Evolutionary conservation across 1,140 invertebrate species (phyloP), one percentile per base, ranked within the genome.

Genomic region (Theocolax elegans): DNA sequence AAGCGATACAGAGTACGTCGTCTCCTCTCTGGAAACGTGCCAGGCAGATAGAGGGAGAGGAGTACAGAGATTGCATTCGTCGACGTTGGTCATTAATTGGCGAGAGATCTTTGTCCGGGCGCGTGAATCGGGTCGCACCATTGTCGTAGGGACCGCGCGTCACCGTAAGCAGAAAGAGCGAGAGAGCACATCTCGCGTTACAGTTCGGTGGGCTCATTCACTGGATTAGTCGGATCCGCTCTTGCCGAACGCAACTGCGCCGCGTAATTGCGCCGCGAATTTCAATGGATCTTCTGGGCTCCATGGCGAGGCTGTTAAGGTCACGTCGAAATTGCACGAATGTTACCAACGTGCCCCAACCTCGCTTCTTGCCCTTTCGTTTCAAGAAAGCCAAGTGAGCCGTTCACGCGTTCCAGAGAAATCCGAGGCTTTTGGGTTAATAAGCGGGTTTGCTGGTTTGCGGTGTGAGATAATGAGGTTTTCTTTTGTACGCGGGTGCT

Each of bases 131-230:
- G 54, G 40, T 12, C n/a, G 29, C 68, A 75, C 76, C 75, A 81
- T 83, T 83, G 80, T 83, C 76, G 75, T 72, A 68, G 71, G n/a
- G n/a, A n/a, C n/a, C n/a, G n/a, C n/a, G n/a, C n/a, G n/a, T n/a
- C n/a, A n/a, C n/a, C n/a, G n/a, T n/a, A n/a, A n/a, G n/a, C n/a
- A n/a, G n/a, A n/a, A n/a, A n/a, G n/a, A n/a, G n/a, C n/a, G n/a
- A n/a, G n/a, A n/a, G 17, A 13, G 60, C 17, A 19, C n/a, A 12
- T 72, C 70, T 21, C 71, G 72, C 75, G 68, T 76, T 75, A 83
- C 78, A 77, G 80, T 83, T 82, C 78, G 77, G 75, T 78, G 79
- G 74, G 68, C 76, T 66, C 79, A 82, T 83, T 83, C 81, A 83
- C 59, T 27, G 79, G 77, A 81, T 83, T 82, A 80, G 76, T 74